Conservation (phyloP, 2,888 invertebrate genomes). For the Petrophora chlorosata region DNA sequence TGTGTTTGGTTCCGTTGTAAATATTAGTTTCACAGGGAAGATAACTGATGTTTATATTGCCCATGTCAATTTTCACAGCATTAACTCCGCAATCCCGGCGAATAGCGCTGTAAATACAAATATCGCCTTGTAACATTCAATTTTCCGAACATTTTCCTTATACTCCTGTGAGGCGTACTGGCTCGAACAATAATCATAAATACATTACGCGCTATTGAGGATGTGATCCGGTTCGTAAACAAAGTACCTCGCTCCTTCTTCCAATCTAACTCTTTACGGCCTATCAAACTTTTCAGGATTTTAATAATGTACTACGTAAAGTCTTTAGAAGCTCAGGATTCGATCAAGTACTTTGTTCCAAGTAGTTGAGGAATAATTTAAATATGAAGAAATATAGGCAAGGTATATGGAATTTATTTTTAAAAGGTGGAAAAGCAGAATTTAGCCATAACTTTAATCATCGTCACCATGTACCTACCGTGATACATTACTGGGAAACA, state of each 20-base stretch:
- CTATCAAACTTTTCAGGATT: constrained; percentile 78
- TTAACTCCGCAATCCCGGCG: constrained; percentile 13
- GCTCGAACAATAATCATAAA: constrained; percentile 80
- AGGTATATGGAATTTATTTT: too few species aligned
- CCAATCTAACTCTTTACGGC: constrained; percentile 72
- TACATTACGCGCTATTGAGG: constrained; percentile 82
- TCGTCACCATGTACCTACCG: too few species aligned
- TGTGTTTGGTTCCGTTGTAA: too few species aligned
- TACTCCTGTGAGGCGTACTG: constrained; percentile 33
- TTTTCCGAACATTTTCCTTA: constrained; percentile 47
- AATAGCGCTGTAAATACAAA: constrained; percentile 26
- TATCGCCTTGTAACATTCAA: constrained; percentile 32
- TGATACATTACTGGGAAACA: too few species aligned
- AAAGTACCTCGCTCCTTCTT: constrained; percentile 58
- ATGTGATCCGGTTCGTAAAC: constrained; percentile 75
- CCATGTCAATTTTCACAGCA: constrained; percentile 21
- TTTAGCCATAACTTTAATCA: too few species aligned
- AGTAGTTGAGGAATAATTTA: constrained; percentile 18
- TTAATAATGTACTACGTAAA: constrained; percentile 60
- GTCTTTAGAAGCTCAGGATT: constrained; percentile 26
- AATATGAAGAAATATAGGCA: not conserved
- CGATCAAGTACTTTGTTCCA: constrained; percentile 21
- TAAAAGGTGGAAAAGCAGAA: too few species aligned
- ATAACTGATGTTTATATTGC: constrained; percentile 1
- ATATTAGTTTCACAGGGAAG: not conserved